A percentile compares a stretch with the other conserved stretches of the same genome.
phyloP scores from a whole-genome alignment of 2,797 vertebrate genomes.

The Neostethus bicornis region DNA sequence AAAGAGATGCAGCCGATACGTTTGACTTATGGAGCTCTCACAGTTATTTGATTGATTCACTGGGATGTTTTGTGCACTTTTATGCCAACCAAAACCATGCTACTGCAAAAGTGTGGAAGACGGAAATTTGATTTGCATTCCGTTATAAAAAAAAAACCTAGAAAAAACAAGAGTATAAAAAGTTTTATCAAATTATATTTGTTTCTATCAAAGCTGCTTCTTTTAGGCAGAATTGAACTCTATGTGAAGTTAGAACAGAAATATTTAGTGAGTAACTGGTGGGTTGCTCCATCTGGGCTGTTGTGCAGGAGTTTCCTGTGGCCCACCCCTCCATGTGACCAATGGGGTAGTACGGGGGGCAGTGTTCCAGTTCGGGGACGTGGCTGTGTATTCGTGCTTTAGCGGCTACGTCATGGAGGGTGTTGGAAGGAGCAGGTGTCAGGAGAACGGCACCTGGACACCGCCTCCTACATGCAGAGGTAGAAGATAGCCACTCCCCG shows the following conservation, averaged over 20 bases:
- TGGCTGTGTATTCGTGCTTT: conserved; percentile 93
- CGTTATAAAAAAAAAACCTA: not conserved
- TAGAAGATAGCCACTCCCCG: conserved; percentile 63
- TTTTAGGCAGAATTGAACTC: not conserved
- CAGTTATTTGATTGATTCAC: not conserved
- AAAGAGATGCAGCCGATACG: conserved; percentile 7
- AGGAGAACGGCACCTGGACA: conserved; percentile 96
- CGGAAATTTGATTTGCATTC: no score
- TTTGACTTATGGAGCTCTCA: conserved; percentile 8
- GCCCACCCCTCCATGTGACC: conserved; percentile 86
- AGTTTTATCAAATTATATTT: no score
- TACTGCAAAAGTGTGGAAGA: no score
- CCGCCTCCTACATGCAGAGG: conserved; percentile 91
- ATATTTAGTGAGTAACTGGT: conserved; percentile 63
- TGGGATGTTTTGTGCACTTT: not conserved
- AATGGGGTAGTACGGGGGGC: conserved; percentile 89
- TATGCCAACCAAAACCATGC: not conserved
- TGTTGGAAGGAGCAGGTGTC: conserved; percentile 87
- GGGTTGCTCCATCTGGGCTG: conserved; percentile 74
- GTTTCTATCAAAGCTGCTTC: no score
- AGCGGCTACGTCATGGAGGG: conserved; percentile 93
- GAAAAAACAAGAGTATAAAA: no score
- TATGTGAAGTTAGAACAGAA: not conserved
- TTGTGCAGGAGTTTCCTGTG: conserved; percentile 91
- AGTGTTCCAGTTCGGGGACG: conserved; percentile 92